Evolutionary conservation across 2,888 invertebrate genomes (phyloP).

Genomic region (Teinopalpus imperialis): DNA sequence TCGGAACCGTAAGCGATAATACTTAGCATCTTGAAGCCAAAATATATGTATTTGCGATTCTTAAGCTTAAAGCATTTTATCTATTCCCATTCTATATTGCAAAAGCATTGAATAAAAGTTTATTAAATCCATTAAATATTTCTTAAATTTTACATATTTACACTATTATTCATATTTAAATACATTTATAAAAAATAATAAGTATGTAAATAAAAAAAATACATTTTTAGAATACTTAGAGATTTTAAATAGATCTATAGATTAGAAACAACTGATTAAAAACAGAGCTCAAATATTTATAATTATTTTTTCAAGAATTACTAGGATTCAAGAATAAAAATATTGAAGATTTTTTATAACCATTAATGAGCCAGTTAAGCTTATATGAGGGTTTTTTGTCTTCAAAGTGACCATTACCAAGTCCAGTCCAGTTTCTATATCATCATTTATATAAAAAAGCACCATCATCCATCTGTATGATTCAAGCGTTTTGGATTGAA

Average conservation of each 20-base stretch:
- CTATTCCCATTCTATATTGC: not conserved
- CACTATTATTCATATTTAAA: constrained; percentile 15
- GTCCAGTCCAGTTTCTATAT: too few species aligned
- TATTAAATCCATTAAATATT: constrained; percentile 3
- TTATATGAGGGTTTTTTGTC: too few species aligned
- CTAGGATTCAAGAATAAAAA: too few species aligned
- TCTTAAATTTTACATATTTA: constrained; percentile 2
- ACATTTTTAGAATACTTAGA: constrained; percentile 13
- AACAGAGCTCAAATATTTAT: constrained; percentile 18
- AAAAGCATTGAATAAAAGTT: not conserved
- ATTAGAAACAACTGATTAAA: constrained; percentile 2
- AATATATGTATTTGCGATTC: constrained; percentile 4
- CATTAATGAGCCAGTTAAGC: too few species aligned
- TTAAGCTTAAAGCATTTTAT: constrained; percentile 22
- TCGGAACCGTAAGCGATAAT: constrained; percentile 16
- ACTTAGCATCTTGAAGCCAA: constrained; percentile 6
- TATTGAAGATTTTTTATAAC: too few species aligned
- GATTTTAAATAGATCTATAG: constrained; percentile 1
- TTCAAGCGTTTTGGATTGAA: too few species aligned
- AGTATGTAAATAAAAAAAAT: not conserved
- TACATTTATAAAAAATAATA: constrained; percentile 7
- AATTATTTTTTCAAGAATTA: not conserved
- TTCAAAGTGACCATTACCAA: too few species aligned
- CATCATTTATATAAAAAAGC: too few species aligned
- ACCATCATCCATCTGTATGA: too few species aligned